Conservation (phyloP, 2,888 invertebrate species). For the Colletes collaris region DNA sequence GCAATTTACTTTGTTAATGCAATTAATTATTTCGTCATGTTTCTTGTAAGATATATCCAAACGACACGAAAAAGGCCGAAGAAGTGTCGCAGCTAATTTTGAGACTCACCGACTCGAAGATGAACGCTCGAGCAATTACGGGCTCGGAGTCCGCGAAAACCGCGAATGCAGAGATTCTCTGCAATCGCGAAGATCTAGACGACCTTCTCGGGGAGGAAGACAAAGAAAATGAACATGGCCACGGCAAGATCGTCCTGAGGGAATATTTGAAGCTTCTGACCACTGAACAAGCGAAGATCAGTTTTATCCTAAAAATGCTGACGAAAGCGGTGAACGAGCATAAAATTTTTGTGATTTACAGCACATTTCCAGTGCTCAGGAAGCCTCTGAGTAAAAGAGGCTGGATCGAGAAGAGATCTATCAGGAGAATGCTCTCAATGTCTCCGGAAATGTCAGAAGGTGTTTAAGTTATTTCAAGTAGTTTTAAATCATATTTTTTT, state of each 20-base stretch:
- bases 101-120: conserved; percentile 11
- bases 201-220: conserved; percentile 48
- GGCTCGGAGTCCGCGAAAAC: conserved; percentile 32
- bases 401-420: conserved; percentile 61
- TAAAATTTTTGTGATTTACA: conserved; percentile 57
- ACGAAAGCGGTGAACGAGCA: conserved; percentile 57
- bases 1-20: too few relatives aligned
- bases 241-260: conserved; percentile 54
- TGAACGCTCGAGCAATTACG: background rate
- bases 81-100: conserved; percentile 22
- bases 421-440: conserved; percentile 57
- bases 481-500: too few relatives aligned
- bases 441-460: conserved; percentile 46
- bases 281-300: conserved; percentile 45
- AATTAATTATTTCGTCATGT: conserved; percentile 1
- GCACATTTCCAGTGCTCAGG: conserved; percentile 53
- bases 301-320: conserved; percentile 56
- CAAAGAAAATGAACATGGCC: conserved; percentile 24
- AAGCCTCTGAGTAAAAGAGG: conserved; percentile 55
- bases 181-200: conserved; percentile 58
- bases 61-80: background rate
- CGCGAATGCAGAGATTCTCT: conserved; percentile 53
- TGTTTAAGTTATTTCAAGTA: background rate
- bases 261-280: conserved; percentile 58
- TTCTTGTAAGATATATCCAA: conserved; percentile 48